Evolutionary conservation across 2,888 invertebrate species (phyloP).

Genomic region (Alviniconcha strummeri): DNA sequence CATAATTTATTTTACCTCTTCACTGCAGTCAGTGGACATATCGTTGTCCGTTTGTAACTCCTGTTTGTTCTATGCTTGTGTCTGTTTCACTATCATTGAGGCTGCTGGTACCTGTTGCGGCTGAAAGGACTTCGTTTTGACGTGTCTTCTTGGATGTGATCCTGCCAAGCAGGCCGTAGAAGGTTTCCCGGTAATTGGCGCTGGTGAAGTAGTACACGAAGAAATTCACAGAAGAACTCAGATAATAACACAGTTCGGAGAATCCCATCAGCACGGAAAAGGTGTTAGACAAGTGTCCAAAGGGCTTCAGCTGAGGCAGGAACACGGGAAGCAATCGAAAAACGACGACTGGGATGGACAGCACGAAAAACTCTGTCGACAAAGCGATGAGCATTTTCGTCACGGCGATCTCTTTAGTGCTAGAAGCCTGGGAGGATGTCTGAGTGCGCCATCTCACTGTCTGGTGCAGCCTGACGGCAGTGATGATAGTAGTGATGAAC

Average conservation of each 20-base stretch:
- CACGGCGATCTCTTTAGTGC: conserved; percentile 17
- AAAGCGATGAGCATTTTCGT: conserved; percentile 24
- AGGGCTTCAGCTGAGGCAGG: conserved; percentile 7
- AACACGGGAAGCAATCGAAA: conserved; percentile 18
- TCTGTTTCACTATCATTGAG: no score
- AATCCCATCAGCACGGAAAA: conserved; percentile 11
- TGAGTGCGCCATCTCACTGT: not conserved
- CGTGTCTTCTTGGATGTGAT: no score
- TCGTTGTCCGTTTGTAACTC: no score
- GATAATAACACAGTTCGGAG: conserved; percentile 13
- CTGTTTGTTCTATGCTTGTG: no score
- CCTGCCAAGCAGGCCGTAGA: not conserved
- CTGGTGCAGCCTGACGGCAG: conserved; percentile 16
- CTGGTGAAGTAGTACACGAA: conserved; percentile 25
- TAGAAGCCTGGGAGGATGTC: not conserved
- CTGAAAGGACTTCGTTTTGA: no score
- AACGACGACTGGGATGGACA: conserved; percentile 9
- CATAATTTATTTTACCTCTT: no score
- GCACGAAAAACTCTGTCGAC: conserved; percentile 17
- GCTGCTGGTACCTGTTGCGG: no score
- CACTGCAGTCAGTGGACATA: no score
- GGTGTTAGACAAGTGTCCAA: conserved; percentile 10
- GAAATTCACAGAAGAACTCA: conserved; percentile 22
- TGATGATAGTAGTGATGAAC: conserved; percentile 17
- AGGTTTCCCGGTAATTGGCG: conserved; percentile 8